Conservation (phyloP, 2,797 vertebrate species). For the Cuniculus paca region DNA sequence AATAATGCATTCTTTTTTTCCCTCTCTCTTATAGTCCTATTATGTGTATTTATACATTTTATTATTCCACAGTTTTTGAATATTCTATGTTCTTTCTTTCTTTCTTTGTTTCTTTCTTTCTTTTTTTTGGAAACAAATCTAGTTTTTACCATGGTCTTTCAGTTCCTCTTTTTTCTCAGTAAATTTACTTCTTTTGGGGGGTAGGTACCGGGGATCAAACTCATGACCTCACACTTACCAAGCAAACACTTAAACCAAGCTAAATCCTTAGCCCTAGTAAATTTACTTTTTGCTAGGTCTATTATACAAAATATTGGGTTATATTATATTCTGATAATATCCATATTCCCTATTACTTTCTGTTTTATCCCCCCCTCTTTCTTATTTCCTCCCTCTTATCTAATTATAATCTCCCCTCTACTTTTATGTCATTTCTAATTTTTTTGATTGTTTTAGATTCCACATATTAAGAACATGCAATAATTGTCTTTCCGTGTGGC, state of each 20-base stretch:
- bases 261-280: too few species aligned
- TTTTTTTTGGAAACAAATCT: background rate
- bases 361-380: background rate
- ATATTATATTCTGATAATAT: background rate
- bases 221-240: too few species aligned
- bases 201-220: too few species aligned
- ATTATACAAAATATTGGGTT: background rate
- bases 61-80: background rate
- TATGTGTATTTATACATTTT: background rate
- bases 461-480: background rate
- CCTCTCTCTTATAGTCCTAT: background rate
- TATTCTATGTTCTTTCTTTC: background rate
- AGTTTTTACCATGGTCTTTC: background rate
- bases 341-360: background rate
- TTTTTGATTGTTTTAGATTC: background rate
- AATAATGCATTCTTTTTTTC: background rate
- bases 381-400: background rate
- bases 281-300: background rate
- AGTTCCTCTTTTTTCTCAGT: background rate
- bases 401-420: background rate
- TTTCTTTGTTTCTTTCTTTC: background rate
- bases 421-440: background rate
- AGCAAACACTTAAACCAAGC: too few species aligned
- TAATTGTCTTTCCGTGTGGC: background rate
- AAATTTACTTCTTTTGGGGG: background rate